Evolutionary conservation across 2,888 invertebrate species (phyloP).

Genomic region (Eumacrocentrus americanus): DNA sequence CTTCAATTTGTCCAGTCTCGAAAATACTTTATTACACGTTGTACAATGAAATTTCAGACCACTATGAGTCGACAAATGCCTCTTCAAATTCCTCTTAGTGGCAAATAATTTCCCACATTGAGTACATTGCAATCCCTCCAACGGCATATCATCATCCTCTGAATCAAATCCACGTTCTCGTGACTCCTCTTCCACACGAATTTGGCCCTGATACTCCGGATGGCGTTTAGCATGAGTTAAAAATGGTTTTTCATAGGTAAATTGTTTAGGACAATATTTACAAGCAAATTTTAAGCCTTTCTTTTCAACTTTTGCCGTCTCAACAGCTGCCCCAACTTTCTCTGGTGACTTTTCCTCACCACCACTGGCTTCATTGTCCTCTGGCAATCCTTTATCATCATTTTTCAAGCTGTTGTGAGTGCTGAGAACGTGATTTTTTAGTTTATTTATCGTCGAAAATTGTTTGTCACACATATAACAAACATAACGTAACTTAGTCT

Average conservation of each 20-base stretch:
- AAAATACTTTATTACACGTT: constrained; percentile 53
- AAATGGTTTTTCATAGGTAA: constrained; percentile 53
- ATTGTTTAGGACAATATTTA: constrained; percentile 51
- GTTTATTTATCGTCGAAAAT: constrained; percentile 43
- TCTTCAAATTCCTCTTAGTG: constrained; percentile 53
- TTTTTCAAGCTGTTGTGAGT: constrained; percentile 38
- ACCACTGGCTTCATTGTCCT: background rate
- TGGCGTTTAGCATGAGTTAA: constrained; percentile 50
- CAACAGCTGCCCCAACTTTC: no score
- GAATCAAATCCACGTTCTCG: constrained; percentile 37
- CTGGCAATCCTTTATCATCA: constrained; percentile 1
- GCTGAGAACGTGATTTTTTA: constrained; percentile 45
- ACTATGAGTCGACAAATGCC: constrained; percentile 54
- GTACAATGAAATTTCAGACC: constrained; percentile 53
- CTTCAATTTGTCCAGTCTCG: constrained; percentile 51
- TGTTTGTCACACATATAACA: constrained; percentile 53
- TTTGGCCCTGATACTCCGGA: constrained; percentile 40
- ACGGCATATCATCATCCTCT: constrained; percentile 42
- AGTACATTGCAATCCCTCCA: constrained; percentile 51
- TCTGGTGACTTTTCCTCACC: constrained; percentile 29
- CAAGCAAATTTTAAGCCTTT: constrained; percentile 46
- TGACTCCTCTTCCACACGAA: constrained; percentile 6
- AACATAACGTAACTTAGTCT: constrained; percentile 47
- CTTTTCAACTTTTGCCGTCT: constrained; percentile 36
- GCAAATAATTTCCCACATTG: constrained; percentile 55